Evolutionary conservation across 2,888 invertebrate genomes (phyloP), one percentile per base, ranked within the genome.

Genomic region (Oscheius sp.): DNA sequence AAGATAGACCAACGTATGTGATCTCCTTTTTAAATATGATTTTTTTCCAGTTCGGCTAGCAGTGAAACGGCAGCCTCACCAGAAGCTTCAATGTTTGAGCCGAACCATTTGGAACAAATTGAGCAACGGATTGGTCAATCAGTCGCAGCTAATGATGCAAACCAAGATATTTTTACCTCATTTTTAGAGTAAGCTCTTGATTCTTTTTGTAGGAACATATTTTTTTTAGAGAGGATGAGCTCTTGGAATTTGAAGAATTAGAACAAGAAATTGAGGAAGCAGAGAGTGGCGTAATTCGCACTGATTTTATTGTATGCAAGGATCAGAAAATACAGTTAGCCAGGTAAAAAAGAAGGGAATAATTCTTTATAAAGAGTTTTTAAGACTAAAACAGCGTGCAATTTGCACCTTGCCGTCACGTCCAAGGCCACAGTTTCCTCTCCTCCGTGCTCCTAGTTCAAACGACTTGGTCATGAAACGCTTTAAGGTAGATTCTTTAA

Each of bases 401-500:
- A 67, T 65, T 17, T 42, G 48, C 2, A 33, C 67, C 1, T 63
- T 70, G 8, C 64, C 73, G 0, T 71, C 72, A 0, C 57, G 75
- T 0, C 78, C 74, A 23, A 37, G 66, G 15, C 48, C 71, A 25
- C 75, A 69, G 42, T 46, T 75, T 25, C 72, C 73, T 8, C 65
- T 76, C 29, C 69, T 45, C 17, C 15, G 69, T 33, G 77, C 71
- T 46, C 77, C 77, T 4, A 73, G 73, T 8, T 73, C 77, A 0
- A 76, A 79, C 48, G 80, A 80, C 61, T 42, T 80, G 42, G 72
- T 76, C 1, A 75, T 80, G 80, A 80, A 80, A 50, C 73, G 73
- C n/a, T 64, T 79, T 17, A 73, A 78, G 72, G 79, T 75, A 25
- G 15, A 33, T 8, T 15, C 39, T n/a, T 27, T 17, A 6, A n/a